These are phyloP conservation scores for Tenualosa thibaudeaui DNA, from an alignment of 2,797 vertebrate genomes.

Conservation along the genomic window DNA sequence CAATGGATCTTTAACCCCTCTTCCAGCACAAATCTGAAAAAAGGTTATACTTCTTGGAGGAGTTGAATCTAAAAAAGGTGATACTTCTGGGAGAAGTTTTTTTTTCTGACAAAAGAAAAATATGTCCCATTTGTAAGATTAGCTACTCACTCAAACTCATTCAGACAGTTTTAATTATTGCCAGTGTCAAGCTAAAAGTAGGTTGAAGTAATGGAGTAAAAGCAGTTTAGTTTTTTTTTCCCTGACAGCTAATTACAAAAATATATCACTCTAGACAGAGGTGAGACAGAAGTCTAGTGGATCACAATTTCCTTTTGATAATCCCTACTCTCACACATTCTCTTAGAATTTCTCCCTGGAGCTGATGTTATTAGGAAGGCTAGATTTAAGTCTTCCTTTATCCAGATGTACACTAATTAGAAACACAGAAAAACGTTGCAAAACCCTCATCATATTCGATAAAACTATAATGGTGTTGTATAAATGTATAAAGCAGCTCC, in stretches of 20 bases:
- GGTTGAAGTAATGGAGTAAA: conserved; percentile 59
- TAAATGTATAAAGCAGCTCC: background rate
- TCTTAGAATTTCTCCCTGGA: background rate
- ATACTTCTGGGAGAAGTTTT: too few species aligned
- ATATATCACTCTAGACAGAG: background rate
- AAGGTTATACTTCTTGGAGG: too few species aligned
- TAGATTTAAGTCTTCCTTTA: background rate
- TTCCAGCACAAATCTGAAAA: too few species aligned
- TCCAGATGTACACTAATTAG: background rate
- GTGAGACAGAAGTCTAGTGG: background rate
- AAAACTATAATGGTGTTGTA: background rate
- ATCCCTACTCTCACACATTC: background rate
- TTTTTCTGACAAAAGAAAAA: background rate
- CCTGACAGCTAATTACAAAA: conserved; percentile 77
- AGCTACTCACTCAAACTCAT: conserved; percentile 60
- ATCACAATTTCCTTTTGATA: background rate
- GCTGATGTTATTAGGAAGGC: background rate
- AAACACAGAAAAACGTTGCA: background rate
- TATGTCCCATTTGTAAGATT: conserved; percentile 59
- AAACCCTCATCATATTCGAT: background rate
- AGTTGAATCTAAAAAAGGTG: too few species aligned
- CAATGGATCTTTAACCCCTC: too few species aligned
- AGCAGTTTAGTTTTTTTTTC: conserved; percentile 24
- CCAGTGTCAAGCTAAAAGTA: conserved; percentile 67
- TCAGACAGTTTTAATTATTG: conserved; percentile 73